Percentiles rank a stretch among this genome's conserved stretches.
These are phyloP conservation scores for Drosophila tristis DNA, from an alignment of 1,140 invertebrate genomes.

Conservation along the genomic window DNA sequence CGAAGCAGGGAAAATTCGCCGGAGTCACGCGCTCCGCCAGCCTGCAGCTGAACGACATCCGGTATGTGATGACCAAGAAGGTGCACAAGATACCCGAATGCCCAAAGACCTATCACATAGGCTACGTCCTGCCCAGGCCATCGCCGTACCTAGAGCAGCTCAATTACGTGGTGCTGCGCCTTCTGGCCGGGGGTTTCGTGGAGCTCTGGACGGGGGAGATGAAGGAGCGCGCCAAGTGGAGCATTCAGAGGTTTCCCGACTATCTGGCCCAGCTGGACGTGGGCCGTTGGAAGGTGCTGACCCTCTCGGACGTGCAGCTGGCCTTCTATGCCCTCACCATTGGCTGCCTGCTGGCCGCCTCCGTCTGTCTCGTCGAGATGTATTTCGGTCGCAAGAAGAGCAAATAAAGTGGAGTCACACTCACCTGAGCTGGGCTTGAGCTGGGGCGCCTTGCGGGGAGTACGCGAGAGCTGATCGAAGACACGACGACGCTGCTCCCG, in stretches of 20 bases:
- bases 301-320: conserved; percentile 70
- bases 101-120: conserved; percentile 79
- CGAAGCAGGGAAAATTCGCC: conserved; percentile 62
- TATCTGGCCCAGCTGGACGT: conserved; percentile 51
- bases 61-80: conserved; percentile 71
- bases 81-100: conserved; percentile 81
- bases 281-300: conserved; percentile 69
- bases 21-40: conserved; percentile 64
- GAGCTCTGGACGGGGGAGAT: conserved; percentile 68
- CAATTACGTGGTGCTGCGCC: conserved; percentile 55
- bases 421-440: conserved; percentile 22
- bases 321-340: conserved; percentile 67
- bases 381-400: conserved; percentile 1
- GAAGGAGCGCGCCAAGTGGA: conserved; percentile 65
- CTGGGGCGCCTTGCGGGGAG: conserved; percentile 39
- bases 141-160: conserved; percentile 64
- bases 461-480: background rate
- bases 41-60: conserved; percentile 61
- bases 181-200: conserved; percentile 64
- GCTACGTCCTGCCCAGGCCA: conserved; percentile 64
- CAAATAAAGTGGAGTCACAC: conserved; percentile 8
- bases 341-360: conserved; percentile 48
- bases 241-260: conserved; percentile 61
- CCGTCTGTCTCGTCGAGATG: conserved; percentile 41
- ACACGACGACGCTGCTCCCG: conserved; percentile 37